Base-by-base conservation (phyloP, 30 jellyfish, hydroid and myxozoan genomes). In the Hydractinia echinata region DNA sequence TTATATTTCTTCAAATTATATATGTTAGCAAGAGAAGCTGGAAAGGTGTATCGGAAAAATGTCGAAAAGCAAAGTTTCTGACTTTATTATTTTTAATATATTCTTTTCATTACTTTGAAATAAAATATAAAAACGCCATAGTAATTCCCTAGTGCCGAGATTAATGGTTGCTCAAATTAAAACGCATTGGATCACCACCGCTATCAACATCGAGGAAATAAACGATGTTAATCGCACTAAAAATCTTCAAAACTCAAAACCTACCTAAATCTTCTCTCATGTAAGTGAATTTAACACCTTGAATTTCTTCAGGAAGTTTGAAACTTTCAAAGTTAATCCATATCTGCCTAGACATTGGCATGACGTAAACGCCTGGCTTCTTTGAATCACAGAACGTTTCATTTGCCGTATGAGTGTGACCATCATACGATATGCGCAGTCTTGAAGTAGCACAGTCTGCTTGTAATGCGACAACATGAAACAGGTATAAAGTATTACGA, bases 381-480 rank as follows among this genome's bases (percentile, higher is more conserved):
- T n/a, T 60, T 11, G 39, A 14, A 54, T 50, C 78, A 77, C 79
- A 77, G 53, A 21, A 54, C 6, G 76, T 50, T 55, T 30, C 61
- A 44, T 77, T 54, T 10, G 51, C 18, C 79, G 53, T 76, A 11
- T 16, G 50, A 5, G 51, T 54, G 73, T 55, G 62, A 39, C 85
- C 76, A 10, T 77, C 53, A 18, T 54, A 53, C 30, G 85, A 77
- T 19, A 54, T 10, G 7, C 21, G n/a, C 18, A 77, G 56, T 5
- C 39, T 9, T 5, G 82, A 10, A 7, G 76, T 19, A 53, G 52
- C 53, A 55, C 85, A 77, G 10, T 77, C 85, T 7, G 85, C 78
- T 48, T 77, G 53, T 11, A 51, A 55, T 10, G 10, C 53, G 6
- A 54, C 53, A 18, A 56, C 79, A 14, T 77, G 21, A 55, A 77